Base-by-base conservation (phyloP, 2,797 vertebrate species). In the Thamnophis elegans region DNA sequence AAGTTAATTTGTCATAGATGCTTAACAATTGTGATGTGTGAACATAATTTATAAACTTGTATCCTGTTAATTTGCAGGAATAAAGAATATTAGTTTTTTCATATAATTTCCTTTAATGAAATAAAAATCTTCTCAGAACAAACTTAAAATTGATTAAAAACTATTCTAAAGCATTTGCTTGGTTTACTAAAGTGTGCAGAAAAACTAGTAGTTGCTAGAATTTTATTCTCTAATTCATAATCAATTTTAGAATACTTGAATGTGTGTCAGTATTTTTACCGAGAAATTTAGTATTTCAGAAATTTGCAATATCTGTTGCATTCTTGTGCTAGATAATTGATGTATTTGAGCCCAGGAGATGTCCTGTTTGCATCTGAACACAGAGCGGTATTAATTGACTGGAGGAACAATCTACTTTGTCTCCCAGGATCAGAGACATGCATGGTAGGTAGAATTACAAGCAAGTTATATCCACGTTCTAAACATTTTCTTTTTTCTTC, bases 401-500 rank as follows among this genome's bases (percentile, higher is more conserved):
- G 87, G 93, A 87, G 92, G 68, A 92, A 62, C n/a, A 58, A 89
- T 56, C 11, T 82, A 42, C 90, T 92, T 92, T 95, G 62, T 87
- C 94, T 86, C 90, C 92, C 62, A 89, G 85, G 92, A 94, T 89
- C 92, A 96, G 89, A 95, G 85, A 62, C 87, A 32, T 0, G 0
- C 20, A 87, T 54, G 92, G 90, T 87, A 93, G 88, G 14, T 93
- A 92, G 96, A 94, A 87, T 51, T 1, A 13, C 11, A 16, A 87
- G 7, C 87, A 13, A 58, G 42, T 94, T 93, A 91, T 90, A 59
- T 47, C 92, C 88, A 3, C 92, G 85, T 85, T 90, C 89, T 93
- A 92, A 95, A 47, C 85, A 32, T n/a, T 95, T 89, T 94, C 16
- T 95, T 85, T 58, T 73, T 95, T 94, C 91, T 97, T 97, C 0